Conservation (phyloP, 2,888 invertebrate species). For the Masnerella sp. region DNA sequence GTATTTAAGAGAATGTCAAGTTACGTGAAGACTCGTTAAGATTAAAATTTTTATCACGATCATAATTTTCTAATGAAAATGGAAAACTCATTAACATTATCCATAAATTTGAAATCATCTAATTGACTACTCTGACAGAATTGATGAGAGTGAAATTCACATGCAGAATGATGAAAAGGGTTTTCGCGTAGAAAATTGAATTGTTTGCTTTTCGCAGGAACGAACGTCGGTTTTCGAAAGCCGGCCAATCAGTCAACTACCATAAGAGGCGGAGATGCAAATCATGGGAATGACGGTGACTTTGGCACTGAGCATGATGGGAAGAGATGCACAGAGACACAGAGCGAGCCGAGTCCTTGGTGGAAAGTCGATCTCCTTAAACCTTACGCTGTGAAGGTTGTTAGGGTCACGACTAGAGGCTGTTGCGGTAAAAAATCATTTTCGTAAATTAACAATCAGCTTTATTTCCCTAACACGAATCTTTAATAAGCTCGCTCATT, state of each 20-base stretch:
- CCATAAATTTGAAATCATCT: too few species aligned
- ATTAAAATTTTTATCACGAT: too few species aligned
- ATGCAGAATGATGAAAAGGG: not conserved
- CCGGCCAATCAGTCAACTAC: slow-evolving; percentile 95
- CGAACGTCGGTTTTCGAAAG: slow-evolving; percentile 90
- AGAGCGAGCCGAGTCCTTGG: slow-evolving; percentile 94
- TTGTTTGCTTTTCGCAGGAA: slow-evolving; percentile 79
- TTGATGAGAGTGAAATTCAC: not conserved
- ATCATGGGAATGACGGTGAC: slow-evolving; percentile 93
- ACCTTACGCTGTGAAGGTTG: slow-evolving; percentile 90
- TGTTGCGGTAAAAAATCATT: slow-evolving; percentile 81
- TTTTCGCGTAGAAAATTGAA: slow-evolving; percentile 32
- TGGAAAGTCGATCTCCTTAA: slow-evolving; percentile 93
- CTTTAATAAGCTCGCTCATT: too few species aligned
- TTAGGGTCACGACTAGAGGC: slow-evolving; percentile 90
- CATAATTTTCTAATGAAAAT: not conserved
- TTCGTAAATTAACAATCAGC: slow-evolving; percentile 24
- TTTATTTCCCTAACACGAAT: too few species aligned
- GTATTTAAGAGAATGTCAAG: slow-evolving; percentile 8
- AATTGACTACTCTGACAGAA: slow-evolving; percentile 10
- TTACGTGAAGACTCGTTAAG: slow-evolving; percentile 15
- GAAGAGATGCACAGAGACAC: slow-evolving; percentile 92
- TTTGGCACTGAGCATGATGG: slow-evolving; percentile 90
- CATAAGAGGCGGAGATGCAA: slow-evolving; percentile 88
- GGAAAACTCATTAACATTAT: too few species aligned